Evolutionary conservation across 2,797 vertebrate genomes (phyloP).

Genomic region (Clarias platycephalus): DNA sequence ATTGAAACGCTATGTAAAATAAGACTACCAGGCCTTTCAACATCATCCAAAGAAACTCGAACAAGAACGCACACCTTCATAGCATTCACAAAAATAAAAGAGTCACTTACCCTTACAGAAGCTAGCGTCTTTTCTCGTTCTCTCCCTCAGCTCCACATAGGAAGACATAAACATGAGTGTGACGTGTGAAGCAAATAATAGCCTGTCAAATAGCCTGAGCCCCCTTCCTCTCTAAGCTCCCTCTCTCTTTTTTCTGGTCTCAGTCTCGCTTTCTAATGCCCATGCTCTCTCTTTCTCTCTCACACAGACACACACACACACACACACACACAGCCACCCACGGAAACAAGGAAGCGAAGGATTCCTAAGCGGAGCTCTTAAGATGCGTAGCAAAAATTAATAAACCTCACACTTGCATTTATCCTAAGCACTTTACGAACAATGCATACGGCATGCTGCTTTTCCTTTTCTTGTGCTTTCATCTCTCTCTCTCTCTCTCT

Average conservation of each 20-base stretch:
- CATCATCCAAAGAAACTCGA: slow-evolving; percentile 11
- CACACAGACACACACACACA: slow-evolving; percentile 45
- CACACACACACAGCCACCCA: slow-evolving; percentile 46
- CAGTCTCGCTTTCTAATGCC: slow-evolving; percentile 19
- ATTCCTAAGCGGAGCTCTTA: slow-evolving; percentile 25
- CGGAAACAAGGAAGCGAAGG: slow-evolving; percentile 32
- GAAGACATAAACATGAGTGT: slow-evolving; percentile 46
- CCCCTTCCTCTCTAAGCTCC: slow-evolving; percentile 43
- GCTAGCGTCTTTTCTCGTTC: slow-evolving; percentile 29
- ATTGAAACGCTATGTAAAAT: background rate
- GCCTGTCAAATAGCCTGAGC: slow-evolving; percentile 56
- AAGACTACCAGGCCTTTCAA: slow-evolving; percentile 28
- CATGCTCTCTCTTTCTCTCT: slow-evolving; percentile 13
- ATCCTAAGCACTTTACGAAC: slow-evolving; percentile 45
- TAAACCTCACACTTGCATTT: slow-evolving; percentile 32
- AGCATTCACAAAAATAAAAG: background rate
- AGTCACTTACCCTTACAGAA: slow-evolving; percentile 50
- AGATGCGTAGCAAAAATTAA: slow-evolving; percentile 28
- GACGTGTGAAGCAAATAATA: slow-evolving; percentile 54
- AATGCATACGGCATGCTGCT: slow-evolving; percentile 22
- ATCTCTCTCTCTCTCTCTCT: slow-evolving; percentile 17
- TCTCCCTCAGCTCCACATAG: slow-evolving; percentile 40
- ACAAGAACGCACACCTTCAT: background rate
- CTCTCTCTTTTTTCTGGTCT: slow-evolving; percentile 28
- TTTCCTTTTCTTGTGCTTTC: background rate